These are phyloP conservation scores for Meriones unguiculatus DNA, from an alignment of 2,113 vertebrate species.

Conservation along the genomic window DNA sequence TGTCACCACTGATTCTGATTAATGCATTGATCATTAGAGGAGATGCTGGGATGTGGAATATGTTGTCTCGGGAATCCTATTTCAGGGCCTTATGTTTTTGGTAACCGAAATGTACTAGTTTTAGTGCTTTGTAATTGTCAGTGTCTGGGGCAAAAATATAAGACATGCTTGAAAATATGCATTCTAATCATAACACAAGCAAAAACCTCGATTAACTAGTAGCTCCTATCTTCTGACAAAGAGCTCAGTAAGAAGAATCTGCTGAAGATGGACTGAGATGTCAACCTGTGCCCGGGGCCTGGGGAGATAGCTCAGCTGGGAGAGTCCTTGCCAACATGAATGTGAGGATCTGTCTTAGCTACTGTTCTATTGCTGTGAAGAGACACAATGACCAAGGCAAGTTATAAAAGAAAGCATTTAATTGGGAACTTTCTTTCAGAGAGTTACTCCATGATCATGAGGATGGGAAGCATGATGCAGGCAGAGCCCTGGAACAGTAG, in stretches of 20 bases:
- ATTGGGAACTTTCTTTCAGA: background rate
- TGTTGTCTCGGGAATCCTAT: conserved; percentile 77
- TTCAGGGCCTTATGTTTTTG: conserved; percentile 79
- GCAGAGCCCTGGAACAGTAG: background rate
- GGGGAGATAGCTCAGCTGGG: background rate
- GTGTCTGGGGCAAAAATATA: background rate
- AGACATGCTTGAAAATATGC: conserved; percentile 24
- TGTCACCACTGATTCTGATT: conserved; percentile 51
- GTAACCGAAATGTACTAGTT: conserved; percentile 76
- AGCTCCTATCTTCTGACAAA: background rate
- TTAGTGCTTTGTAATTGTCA: conserved; percentile 69
- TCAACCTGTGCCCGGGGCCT: background rate
- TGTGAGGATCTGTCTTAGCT: background rate
- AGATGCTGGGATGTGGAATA: conserved; percentile 72
- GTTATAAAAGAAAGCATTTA: background rate
- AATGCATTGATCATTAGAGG: conserved; percentile 78
- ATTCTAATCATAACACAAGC: background rate
- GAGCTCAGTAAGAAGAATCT: conserved; percentile 6
- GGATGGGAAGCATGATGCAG: background rate
- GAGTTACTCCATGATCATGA: background rate
- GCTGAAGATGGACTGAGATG: background rate
- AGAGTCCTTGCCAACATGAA: background rate
- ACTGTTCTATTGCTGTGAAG: background rate
- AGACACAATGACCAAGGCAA: background rate
- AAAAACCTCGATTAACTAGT: background rate